A percentile compares a stretch with the other conserved stretches of the same genome.
Evolutionary conservation across 2,888 invertebrate genomes (phyloP).

Genomic region (Clistopyga incitator): DNA sequence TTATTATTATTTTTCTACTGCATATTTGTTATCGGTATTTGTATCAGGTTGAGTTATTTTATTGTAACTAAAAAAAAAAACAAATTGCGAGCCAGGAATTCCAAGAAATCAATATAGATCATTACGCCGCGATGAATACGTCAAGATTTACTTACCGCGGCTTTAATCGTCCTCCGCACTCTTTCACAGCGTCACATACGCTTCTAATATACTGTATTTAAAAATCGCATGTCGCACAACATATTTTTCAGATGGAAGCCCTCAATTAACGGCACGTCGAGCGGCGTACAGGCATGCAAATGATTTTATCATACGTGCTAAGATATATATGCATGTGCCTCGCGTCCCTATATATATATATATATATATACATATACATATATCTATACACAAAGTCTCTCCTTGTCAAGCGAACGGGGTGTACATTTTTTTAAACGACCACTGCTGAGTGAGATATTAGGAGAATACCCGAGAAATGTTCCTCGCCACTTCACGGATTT

Average conservation of each 20-base stretch:
- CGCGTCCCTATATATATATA: not conserved
- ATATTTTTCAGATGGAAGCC: slow-evolving; percentile 63
- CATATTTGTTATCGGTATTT: no score
- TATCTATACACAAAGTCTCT: not conserved
- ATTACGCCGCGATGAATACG: slow-evolving; percentile 59
- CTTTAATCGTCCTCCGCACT: slow-evolving; percentile 53
- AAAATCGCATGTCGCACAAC: slow-evolving; percentile 64
- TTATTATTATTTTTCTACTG: not conserved
- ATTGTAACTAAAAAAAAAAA: no score
- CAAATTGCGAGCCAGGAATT: slow-evolving; percentile 17
- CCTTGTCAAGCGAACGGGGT: not conserved
- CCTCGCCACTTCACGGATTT: slow-evolving; percentile 22
- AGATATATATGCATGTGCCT: slow-evolving; percentile 28
- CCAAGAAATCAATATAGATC: slow-evolving; percentile 36
- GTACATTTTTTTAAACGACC: slow-evolving; percentile 18
- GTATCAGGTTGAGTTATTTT: no score
- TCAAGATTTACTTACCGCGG: slow-evolving; percentile 66
- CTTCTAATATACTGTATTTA: slow-evolving; percentile 54
- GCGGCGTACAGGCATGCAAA: slow-evolving; percentile 67
- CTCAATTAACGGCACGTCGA: slow-evolving; percentile 70
- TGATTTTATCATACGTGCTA: slow-evolving; percentile 68
- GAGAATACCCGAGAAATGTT: slow-evolving; percentile 22
- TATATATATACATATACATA: not conserved
- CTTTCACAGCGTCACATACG: slow-evolving; percentile 2
- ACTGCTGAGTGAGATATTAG: slow-evolving; percentile 32